Base-by-base conservation (phyloP, 2,113 vertebrate species). In the Elaphurus davidianus region DNA sequence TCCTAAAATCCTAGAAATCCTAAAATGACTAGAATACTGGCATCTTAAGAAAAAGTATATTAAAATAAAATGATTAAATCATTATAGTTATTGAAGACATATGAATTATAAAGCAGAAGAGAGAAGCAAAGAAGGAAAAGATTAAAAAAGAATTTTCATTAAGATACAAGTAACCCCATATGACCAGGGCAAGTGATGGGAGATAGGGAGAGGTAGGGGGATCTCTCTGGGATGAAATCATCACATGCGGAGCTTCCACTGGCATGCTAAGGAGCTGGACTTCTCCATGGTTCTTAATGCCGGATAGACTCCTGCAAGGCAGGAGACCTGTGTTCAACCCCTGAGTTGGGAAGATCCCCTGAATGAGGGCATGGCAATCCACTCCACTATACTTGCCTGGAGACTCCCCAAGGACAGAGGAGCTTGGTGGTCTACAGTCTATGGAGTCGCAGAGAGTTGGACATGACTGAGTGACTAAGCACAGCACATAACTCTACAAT, bases 121-220 rank as follows among this genome's bases (percentile, higher is more conserved):
- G 17, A 83, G 28, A 91, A 74, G 4, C 16, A 79, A 92, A 88
- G 47, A 88, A 95, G 36, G 25, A 90, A 93, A 90, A 16, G 40
- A 7, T 52, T 47, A 50, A 83, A 52, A n/a, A 17, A 28, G 21
- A n/a, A 87, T 27, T 1, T 33, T 6, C 10, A 33, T 1, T 43
- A 90, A 55, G 6, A 95, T 76, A 43, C 33, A 50, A 92, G 43
- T 13, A 78, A 62, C 17, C 13, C 33, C 30, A 27, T 0, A 8
- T 19, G 28, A 36, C 11, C 0, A 36, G 21, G 54, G 54, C 40
- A 59, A 85, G 13, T 0, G 14, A 25, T 1, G 19, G 28, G 10
- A 84, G 19, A 30, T 1, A 21, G 8, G 27, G 5, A 62, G 21
- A 23, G 27, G 12, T 9, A 60, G 4, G 2, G 23, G 1, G 2